Conservation (phyloP, 2,797 vertebrate genomes). For the Varecia variegata region DNA sequence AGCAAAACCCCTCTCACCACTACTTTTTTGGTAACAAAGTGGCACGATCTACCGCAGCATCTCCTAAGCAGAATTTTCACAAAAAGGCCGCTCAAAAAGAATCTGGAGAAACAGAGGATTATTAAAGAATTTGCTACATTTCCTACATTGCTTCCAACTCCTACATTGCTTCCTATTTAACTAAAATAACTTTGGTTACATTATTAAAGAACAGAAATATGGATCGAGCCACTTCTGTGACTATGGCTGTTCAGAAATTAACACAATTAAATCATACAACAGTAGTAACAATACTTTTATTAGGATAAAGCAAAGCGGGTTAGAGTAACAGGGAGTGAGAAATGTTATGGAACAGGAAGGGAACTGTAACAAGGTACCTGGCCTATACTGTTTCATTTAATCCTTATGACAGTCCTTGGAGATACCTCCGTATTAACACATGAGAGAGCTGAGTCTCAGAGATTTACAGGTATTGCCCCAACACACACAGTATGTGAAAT, state of each 20-base stretch:
- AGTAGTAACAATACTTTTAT: background rate
- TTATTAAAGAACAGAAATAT: background rate
- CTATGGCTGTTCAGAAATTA: background rate
- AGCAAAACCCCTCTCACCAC: background rate
- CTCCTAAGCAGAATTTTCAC: background rate
- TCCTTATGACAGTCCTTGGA: background rate
- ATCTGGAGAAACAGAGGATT: slow-evolving; percentile 22
- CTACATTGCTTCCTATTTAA: background rate
- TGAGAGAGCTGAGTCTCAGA: background rate
- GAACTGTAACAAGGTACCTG: background rate
- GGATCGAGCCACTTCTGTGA: background rate
- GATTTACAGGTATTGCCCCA: background rate
- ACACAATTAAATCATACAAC: background rate
- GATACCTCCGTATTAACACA: background rate
- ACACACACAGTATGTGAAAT: background rate
- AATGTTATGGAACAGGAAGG: background rate
- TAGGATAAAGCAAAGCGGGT: background rate
- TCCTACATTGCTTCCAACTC: background rate
- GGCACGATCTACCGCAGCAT: background rate
- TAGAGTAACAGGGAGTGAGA: too few species aligned
- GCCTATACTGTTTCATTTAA: background rate
- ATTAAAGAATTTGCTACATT: slow-evolving; percentile 25
- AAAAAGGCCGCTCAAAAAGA: background rate
- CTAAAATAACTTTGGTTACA: background rate
- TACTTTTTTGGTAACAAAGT: background rate